A percentile compares a stretch with the other conserved stretches of the same genome.
phyloP scores from a whole-genome alignment of 2,113 vertebrate species.

The Dromiciops gliroides region DNA sequence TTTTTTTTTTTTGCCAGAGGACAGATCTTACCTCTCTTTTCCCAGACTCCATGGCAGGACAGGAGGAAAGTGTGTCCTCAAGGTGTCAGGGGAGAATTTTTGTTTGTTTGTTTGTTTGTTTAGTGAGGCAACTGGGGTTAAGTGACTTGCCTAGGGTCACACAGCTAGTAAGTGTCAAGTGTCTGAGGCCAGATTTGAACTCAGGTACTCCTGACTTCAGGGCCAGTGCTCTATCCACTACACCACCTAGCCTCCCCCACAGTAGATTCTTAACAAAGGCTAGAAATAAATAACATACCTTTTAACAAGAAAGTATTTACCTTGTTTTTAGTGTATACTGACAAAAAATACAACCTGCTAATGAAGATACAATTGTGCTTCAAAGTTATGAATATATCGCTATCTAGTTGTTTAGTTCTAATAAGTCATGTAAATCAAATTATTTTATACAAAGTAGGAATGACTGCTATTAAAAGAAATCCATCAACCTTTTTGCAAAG shows the following conservation, averaged over 20 bases:
- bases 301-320: not conserved
- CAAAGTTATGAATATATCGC: not conserved
- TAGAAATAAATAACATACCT: not conserved
- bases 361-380: not conserved
- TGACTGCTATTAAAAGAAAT: not conserved
- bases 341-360: not conserved
- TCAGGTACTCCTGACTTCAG: no score
- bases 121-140: no score
- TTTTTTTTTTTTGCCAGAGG: no score
- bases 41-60: not conserved
- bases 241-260: no score
- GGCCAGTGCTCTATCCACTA: no score
- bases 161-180: no score
- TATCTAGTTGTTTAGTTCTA: not conserved
- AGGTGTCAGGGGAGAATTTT: not conserved
- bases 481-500: not conserved
- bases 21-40: not conserved
- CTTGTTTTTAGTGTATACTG: not conserved
- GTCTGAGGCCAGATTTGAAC: no score
- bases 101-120: not conserved
- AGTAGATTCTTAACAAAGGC: not conserved
- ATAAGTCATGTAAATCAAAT: slow-evolving; percentile 47
- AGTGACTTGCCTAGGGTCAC: no score
- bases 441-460: slow-evolving; percentile 38
- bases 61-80: not conserved